Evolutionary conservation across 2,888 invertebrate genomes (phyloP), one percentile per base, ranked within the genome.

Genomic region (Orthosia cruda): DNA sequence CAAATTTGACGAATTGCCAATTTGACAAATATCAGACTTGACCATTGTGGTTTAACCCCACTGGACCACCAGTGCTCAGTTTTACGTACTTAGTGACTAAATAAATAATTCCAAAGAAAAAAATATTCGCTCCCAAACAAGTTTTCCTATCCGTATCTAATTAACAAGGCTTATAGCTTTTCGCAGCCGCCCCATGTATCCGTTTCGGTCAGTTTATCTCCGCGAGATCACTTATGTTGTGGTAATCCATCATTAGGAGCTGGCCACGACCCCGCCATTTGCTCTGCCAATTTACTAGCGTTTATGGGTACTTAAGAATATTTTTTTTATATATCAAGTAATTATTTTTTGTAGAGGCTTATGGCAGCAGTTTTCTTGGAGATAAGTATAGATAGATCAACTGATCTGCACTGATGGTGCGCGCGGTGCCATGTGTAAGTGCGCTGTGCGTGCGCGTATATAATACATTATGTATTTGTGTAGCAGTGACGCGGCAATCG

Each of bases 241-340:
- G 18, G 78, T 81, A 77, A 82, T 71, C 78, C 74, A 74, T 85
- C 78, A 82, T 81, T 80, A 79, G 72, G 45, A 79, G 52, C 50
- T 71, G 71, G 45, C 65, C 76, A 57, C 64, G 50, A 63, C 66
- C 40, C 55, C 61, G 16, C 55, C 20, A 50, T 73, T 80, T 55
- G 55, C 55, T 49, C 49, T 72, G 73, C 80, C 75, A 72, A 80
- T 80, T 75, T 80, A 49, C 40, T 40, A 80, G 54, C 59, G 18
- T 49, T 80, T 45, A 73, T 18, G 18, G 15, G 4, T 61, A 20
- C 26, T 49, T 80, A 49, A 5, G 23, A 55, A 5, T 20, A 18
- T 57, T 20, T 58, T n/a, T 59, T 59, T 59, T 54, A 74, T n/a
- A 16, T 18, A 61, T 49, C n/a, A 7, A 3, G 15, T 55, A 69